Percentiles rank a stretch among this genome's conserved stretches.
These are phyloP conservation scores for Aphis craccivora DNA, from an alignment of 1,140 invertebrate genomes.

Conservation along the genomic window DNA sequence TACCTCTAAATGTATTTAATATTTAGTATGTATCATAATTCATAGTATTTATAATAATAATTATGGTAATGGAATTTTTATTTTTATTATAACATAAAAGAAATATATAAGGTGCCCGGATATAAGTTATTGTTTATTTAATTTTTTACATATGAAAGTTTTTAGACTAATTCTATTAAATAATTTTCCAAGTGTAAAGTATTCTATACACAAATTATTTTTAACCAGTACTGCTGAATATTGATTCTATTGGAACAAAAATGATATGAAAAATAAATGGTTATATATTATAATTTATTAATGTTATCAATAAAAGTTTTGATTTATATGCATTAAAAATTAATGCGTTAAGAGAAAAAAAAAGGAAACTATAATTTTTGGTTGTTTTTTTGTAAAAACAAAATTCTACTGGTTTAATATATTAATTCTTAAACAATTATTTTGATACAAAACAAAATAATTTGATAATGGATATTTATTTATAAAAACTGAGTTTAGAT, in stretches of 20 bases:
- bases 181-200: conserved; percentile 6
- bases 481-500: too few relatives aligned
- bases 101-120: conserved; percentile 48
- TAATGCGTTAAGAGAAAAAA: not conserved
- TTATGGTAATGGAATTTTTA: conserved; percentile 50
- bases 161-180: conserved; percentile 2
- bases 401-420: too few relatives aligned
- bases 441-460: too few relatives aligned
- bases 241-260: not conserved
- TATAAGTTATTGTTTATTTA: conserved; percentile 20
- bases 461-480: too few relatives aligned
- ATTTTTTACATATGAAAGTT: not conserved
- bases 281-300: not conserved
- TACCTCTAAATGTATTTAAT: conserved; percentile 40
- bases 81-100: not conserved
- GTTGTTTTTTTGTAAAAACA: too few relatives aligned
- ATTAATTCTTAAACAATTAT: too few relatives aligned
- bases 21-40: conserved; percentile 35
- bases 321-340: not conserved
- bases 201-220: not conserved
- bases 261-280: not conserved
- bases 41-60: conserved; percentile 20
- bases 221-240: not conserved
- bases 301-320: not conserved
- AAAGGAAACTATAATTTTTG: too few relatives aligned